Evolutionary conservation across 2,888 invertebrate species (phyloP).

Genomic region (Nesidiocoris tenuis): DNA sequence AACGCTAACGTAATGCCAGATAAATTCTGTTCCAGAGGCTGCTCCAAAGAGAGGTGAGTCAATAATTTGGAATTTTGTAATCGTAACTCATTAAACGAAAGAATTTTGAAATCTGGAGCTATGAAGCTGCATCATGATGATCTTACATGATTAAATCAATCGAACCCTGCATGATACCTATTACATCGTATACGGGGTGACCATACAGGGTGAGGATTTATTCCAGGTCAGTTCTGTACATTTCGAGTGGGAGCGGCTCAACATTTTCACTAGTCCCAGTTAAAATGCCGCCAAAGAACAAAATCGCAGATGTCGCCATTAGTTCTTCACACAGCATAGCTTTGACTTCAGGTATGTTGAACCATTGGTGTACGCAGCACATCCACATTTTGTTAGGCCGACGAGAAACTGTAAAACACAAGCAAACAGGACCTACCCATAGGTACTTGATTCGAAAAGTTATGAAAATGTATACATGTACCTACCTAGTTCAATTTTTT

Average conservation of each 20-base stretch:
- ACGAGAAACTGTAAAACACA: not conserved
- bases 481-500: too few species aligned
- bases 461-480: too few species aligned
- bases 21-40: slow-evolving; percentile 18
- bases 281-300: slow-evolving; percentile 60
- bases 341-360: slow-evolving; percentile 58
- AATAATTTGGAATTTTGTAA: too few species aligned
- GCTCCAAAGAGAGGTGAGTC: slow-evolving; percentile 19
- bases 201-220: too few species aligned
- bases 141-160: not conserved
- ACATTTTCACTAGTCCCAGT: slow-evolving; percentile 59
- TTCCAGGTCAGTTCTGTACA: slow-evolving; percentile 60
- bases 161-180: not conserved
- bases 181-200: not conserved
- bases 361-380: not conserved
- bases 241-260: slow-evolving; percentile 59
- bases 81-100: too few species aligned
- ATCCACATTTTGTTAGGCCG: not conserved
- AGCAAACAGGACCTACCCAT: too few species aligned
- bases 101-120: too few species aligned
- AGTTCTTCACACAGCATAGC: slow-evolving; percentile 62
- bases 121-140: not conserved
- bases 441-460: too few species aligned
- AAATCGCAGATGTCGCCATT: slow-evolving; percentile 60
- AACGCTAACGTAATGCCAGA: too few species aligned